Base-by-base conservation (phyloP, 2,113 vertebrate species). In the Corynorhinus townsendii region DNA sequence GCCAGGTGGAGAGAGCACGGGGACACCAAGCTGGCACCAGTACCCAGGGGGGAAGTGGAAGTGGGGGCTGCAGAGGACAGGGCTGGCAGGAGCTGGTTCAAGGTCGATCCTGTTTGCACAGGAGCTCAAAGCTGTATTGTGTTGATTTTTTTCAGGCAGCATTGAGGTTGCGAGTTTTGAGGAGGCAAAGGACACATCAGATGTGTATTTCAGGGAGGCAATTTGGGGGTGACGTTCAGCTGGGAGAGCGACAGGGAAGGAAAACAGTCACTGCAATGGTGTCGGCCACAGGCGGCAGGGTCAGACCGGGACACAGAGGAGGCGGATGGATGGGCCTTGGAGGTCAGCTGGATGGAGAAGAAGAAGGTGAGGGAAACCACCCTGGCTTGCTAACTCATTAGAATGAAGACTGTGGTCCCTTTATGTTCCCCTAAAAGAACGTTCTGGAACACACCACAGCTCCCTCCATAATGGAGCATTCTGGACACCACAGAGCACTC, bases 1-100 rank as follows among this genome's bases (percentile, higher is more conserved):
- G 3, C 33, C 4, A 38, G 56, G 12, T 73, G 4, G 26, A 56
- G 68, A 45, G 16, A 45, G 33, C 12, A 26, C 1, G 2, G 0
- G 40, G 30, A n/a, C 10, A 4, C 59, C 19, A 43, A 16, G 4
- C 11, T 30, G 56, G 68, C 4, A 0, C 54, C 26, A 5, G 11
- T 10, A 35, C 5, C 40, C 33, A 56, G 24, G 40, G 20, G 52
- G 33, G 28, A 82, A 22, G 81, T 28, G 17, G 28, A 73, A 17
- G 81, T n/a, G 11, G 19, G 11, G 7, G 35, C 28, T 19, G 7
- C 83, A 33, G 17, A 28, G 12, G 47, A 35, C 40, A 49, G 22
- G 22, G 17, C 28, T 30, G 45, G 19, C 54, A 81, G 66, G 15
- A n/a, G 40, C 26, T 73, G 28, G 0, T 20, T 85, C 66, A 68